A percentile compares a stretch with the other conserved stretches of the same genome.
phyloP scores from a whole-genome alignment of 2,888 invertebrate genomes.

The Polydrusus cervinus region DNA sequence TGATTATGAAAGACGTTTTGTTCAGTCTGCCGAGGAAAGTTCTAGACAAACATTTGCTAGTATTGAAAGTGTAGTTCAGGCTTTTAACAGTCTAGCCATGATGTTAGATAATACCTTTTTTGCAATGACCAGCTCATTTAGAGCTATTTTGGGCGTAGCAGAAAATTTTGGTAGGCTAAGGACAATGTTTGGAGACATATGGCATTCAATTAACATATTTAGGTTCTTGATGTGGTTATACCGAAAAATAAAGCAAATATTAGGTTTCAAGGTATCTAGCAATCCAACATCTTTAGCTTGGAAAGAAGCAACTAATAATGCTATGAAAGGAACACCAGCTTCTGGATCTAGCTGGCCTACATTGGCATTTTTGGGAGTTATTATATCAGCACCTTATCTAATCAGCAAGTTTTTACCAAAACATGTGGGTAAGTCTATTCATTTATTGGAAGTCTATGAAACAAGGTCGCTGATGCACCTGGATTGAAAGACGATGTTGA shows the following conservation, averaged over 20 bases:
- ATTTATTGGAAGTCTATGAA: not conserved
- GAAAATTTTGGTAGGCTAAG: slow-evolving; percentile 93
- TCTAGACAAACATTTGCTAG: slow-evolving; percentile 95
- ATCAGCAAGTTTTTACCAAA: slow-evolving; percentile 86
- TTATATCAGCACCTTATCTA: slow-evolving; percentile 93
- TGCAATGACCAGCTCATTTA: slow-evolving; percentile 94
- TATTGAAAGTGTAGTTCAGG: slow-evolving; percentile 88
- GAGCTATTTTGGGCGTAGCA: slow-evolving; percentile 94
- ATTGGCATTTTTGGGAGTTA: slow-evolving; percentile 89
- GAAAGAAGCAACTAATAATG: slow-evolving; percentile 65
- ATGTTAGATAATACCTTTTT: slow-evolving; percentile 98
- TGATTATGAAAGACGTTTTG: slow-evolving; percentile 83
- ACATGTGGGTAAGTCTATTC: slow-evolving; percentile 75
- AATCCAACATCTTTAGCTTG: slow-evolving; percentile 68
- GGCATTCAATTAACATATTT: slow-evolving; percentile 90
- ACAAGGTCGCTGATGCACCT: no score
- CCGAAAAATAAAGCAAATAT: slow-evolving; percentile 80
- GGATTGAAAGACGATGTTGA: no score
- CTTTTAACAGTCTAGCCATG: slow-evolving; percentile 94
- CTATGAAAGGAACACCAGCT: slow-evolving; percentile 55
- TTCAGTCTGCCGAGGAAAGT: slow-evolving; percentile 90
- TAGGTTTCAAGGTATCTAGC: slow-evolving; percentile 75
- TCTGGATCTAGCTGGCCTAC: slow-evolving; percentile 87
- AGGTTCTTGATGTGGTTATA: slow-evolving; percentile 87
- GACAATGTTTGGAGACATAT: slow-evolving; percentile 88